Percentiles rank a stretch among this genome's conserved stretches.
Conservation (phyloP, 2,113 vertebrate genomes). For the Cyanistes caeruleus region DNA sequence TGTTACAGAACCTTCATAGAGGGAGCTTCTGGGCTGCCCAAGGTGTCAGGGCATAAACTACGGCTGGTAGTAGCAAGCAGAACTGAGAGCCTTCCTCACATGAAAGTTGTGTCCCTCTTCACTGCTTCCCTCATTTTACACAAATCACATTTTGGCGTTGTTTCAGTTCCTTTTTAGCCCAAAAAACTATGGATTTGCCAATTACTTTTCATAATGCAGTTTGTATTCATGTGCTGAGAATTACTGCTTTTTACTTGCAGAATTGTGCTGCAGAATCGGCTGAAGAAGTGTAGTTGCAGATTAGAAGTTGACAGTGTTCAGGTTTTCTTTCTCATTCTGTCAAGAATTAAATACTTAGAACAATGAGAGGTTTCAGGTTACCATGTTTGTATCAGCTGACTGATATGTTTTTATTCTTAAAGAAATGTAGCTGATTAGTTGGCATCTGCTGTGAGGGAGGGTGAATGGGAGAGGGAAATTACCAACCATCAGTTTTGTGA, state of each 20-base stretch:
- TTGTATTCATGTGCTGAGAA: background rate
- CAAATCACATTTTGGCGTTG: accelerated
- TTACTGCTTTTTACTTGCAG: background rate
- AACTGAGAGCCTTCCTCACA: accelerated
- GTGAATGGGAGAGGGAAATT: background rate
- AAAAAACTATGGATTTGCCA: background rate
- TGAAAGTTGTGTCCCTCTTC: background rate
- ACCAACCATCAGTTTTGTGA: background rate
- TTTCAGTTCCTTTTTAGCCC: background rate
- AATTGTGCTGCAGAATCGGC: background rate
- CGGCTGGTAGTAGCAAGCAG: accelerated
- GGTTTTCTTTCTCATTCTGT: background rate
- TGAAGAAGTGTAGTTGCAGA: background rate
- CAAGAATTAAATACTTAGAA: background rate
- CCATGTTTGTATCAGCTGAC: background rate
- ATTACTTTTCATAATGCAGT: background rate
- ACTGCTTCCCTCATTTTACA: background rate
- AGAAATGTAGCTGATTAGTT: background rate
- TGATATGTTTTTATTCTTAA: background rate
- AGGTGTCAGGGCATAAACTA: accelerated
- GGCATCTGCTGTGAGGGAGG: background rate
- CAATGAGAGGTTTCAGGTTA: background rate
- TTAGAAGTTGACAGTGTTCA: background rate
- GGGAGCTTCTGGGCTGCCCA: accelerated
- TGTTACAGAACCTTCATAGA: accelerated